These are phyloP conservation scores for Temnothorax longispinosus DNA, from an alignment of 1,140 invertebrate species.

Conservation along the genomic window DNA sequence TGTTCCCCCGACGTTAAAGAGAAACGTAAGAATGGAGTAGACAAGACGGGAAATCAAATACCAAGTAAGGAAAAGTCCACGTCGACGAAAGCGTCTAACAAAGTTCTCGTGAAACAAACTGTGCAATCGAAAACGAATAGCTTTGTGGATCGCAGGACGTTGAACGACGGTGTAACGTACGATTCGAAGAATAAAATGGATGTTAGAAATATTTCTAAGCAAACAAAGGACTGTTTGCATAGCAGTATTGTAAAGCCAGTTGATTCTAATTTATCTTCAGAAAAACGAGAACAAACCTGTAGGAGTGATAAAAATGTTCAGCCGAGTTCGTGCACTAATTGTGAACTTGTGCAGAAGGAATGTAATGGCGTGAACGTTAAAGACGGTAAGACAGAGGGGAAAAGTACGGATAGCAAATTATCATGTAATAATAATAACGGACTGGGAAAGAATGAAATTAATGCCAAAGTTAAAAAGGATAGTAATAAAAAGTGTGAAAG, in stretches of 20 bases:
- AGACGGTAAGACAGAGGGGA: slow-evolving; percentile 30
- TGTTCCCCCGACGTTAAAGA: slow-evolving; percentile 72
- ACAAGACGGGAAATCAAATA: slow-evolving; percentile 72
- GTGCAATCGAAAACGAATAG: slow-evolving; percentile 61
- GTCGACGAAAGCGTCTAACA: slow-evolving; percentile 67
- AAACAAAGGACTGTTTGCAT: slow-evolving; percentile 47
- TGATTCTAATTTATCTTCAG: slow-evolving; percentile 69
- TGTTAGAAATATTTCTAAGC: slow-evolving; percentile 58
- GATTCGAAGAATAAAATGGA: slow-evolving; percentile 59
- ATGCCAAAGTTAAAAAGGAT: slow-evolving; percentile 76
- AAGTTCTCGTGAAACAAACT: slow-evolving; percentile 64
- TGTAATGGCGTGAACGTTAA: slow-evolving; percentile 49
- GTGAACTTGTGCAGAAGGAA: slow-evolving; percentile 79
- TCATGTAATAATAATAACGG: slow-evolving; percentile 73
- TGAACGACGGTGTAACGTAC: slow-evolving; percentile 34
- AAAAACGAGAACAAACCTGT: slow-evolving; percentile 58
- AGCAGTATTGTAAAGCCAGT: slow-evolving; percentile 37
- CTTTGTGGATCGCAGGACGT: slow-evolving; percentile 39
- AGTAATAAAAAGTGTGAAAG: slow-evolving; percentile 63
- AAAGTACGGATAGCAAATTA: slow-evolving; percentile 51
- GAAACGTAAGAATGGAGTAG: slow-evolving; percentile 73
- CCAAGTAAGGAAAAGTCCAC: slow-evolving; percentile 71
- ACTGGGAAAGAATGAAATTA: slow-evolving; percentile 77
- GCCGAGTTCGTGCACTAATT: slow-evolving; percentile 61
- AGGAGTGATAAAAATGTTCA: slow-evolving; percentile 72